Evolutionary conservation across 2,888 invertebrate species (phyloP).

Genomic region (Macropis europaea): DNA sequence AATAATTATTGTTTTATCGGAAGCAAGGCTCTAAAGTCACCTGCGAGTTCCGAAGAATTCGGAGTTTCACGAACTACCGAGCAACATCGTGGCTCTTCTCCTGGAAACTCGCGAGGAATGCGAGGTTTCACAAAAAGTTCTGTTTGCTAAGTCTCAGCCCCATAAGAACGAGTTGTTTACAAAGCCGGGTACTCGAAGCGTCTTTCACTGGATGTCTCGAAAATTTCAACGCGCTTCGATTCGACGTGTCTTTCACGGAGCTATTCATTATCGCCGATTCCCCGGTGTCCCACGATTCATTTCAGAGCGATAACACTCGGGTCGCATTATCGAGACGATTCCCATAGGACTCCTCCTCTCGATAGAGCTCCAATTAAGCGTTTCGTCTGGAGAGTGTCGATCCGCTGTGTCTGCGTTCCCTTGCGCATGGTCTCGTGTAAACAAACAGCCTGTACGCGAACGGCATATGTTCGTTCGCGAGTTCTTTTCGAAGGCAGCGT

Average conservation of each 20-base stretch:
- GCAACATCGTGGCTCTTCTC: no score
- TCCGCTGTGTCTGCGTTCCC: conserved; percentile 3
- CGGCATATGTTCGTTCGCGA: conserved; percentile 28
- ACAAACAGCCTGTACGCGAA: conserved; percentile 37
- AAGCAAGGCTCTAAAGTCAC: no score
- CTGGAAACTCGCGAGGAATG: no score
- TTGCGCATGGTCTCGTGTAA: conserved; percentile 14
- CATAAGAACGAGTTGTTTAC: background rate
- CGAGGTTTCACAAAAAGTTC: background rate
- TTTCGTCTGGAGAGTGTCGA: conserved; percentile 11
- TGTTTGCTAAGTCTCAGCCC: background rate
- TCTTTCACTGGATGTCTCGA: background rate
- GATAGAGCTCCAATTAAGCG: background rate
- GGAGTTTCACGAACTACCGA: no score
- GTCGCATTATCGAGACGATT: conserved; percentile 24
- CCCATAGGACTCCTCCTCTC: background rate
- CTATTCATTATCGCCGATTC: conserved; percentile 44
- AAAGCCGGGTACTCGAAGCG: background rate
- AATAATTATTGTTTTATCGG: no score
- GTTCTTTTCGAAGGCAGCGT: conserved; percentile 8
- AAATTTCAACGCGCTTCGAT: conserved; percentile 3
- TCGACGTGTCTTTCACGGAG: conserved; percentile 2
- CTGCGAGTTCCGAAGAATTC: no score
- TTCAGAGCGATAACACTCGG: conserved; percentile 40
- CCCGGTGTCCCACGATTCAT: conserved; percentile 9